Base-by-base conservation (phyloP, 2,797 vertebrate genomes). In the Megaceryle alcyon region DNA sequence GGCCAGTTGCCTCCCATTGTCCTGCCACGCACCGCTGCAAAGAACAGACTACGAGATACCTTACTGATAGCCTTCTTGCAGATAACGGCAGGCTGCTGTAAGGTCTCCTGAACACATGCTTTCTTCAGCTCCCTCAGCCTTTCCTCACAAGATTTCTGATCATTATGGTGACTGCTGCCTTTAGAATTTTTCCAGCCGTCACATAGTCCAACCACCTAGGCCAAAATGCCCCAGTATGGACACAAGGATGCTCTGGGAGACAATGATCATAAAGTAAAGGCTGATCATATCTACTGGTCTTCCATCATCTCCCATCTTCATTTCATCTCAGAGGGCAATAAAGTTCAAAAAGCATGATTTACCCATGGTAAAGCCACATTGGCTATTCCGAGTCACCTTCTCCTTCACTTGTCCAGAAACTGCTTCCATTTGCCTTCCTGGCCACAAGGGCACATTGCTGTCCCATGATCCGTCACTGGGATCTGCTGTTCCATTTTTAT, bases 1-100 rank as follows among this genome's bases (percentile, higher is more conserved):
- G 19, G n/a, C 12, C 14, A 29, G 12, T 2, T 79, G 26, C 48
- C 21, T 56, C 53, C 22, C 2, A 4, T 59, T 1, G 0, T 63
- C 33, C 43, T 63, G 21, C 60, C 43, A 48, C 9, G 28, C 16
- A 49, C 4, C n/a, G n/a, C 59, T 53, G 56, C 65, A 43, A 72
- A 88, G 56, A 25, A n/a, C 26, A 69, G 29, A 48, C 26, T 33
- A 31, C 2, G 14, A 81, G 35, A 5, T 21, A 12, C 5, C 23
- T 60, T 44, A 31, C 7, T 29, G 63, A 33, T 10, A 79, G n/a
- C 22, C 31, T 77, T 41, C 73, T 16, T 33, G 33, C 20, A 86
- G 73, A 39, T 0, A 57, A 48, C 2, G 8, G 20, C 17, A 65
- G 44, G 35, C 35, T 80, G 46, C 69, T 69, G 6, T 48, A 39